Evolutionary conservation across 2,113 vertebrate species (phyloP).

Genomic region (Guaruba guarouba): DNA sequence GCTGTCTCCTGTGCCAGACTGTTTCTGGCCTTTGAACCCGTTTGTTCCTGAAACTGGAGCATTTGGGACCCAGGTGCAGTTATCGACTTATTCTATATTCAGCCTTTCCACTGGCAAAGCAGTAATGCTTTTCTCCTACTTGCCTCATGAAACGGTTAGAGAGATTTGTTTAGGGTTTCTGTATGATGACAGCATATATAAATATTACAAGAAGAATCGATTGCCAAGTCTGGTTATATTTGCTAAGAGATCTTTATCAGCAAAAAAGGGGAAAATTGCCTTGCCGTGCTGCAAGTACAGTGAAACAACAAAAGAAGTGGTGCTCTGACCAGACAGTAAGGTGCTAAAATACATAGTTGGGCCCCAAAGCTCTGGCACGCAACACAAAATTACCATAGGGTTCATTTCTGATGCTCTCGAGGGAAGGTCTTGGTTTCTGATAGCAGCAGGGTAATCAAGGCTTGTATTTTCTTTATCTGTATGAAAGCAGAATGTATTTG

Average conservation of each 20-base stretch:
- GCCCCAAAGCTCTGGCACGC: neutral
- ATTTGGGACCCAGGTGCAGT: neutral
- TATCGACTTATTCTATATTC: neutral
- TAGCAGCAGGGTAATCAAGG: neutral
- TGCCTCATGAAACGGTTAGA: neutral
- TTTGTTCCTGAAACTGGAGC: neutral
- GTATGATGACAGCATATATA: neutral
- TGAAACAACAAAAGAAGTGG: neutral
- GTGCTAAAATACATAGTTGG: neutral
- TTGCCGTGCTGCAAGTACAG: neutral
- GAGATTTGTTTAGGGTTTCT: neutral
- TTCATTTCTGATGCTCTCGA: neutral
- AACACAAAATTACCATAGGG: neutral
- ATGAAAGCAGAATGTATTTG: neutral
- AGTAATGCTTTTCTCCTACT: neutral
- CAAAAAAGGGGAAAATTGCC: neutral
- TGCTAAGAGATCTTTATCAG: neutral
- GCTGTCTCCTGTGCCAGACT: neutral
- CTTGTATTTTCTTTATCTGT: neutral
- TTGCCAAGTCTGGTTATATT: neutral
- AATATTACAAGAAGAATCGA: neutral
- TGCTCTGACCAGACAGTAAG: neutral
- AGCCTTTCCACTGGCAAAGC: neutral
- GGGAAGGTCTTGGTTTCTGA: neutral
- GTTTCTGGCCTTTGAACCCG: neutral